A percentile compares a stretch with the other conserved stretches of the same genome.
phyloP scores from a whole-genome alignment of 2,797 vertebrate genomes.

The Tapirus indicus region DNA sequence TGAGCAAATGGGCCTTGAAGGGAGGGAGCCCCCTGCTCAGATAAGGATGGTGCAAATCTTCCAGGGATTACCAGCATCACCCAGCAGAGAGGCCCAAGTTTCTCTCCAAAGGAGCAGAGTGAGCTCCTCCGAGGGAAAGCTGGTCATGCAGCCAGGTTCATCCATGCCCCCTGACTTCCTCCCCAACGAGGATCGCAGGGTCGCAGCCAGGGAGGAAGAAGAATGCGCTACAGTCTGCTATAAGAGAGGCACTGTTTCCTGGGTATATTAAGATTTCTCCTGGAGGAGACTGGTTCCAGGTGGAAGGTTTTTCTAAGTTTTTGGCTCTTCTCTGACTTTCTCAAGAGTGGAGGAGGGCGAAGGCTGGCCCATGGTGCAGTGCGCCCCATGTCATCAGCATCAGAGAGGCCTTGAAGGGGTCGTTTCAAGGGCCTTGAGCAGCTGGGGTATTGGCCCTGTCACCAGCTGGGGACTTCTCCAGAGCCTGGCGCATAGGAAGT shows the following conservation, averaged over 20 bases:
- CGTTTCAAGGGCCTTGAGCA: background rate
- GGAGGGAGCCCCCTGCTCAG: background rate
- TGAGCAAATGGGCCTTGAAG: background rate
- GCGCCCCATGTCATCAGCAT: background rate
- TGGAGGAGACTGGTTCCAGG: background rate
- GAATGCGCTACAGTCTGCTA: background rate
- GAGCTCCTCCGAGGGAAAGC: background rate
- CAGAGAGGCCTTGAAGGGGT: background rate
- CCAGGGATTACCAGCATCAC: background rate
- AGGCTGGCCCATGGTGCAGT: background rate
- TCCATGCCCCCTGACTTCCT: background rate
- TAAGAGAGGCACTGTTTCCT: background rate
- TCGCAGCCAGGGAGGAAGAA: background rate
- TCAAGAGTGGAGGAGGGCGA: background rate
- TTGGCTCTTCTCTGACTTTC: background rate
- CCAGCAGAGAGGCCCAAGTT: background rate
- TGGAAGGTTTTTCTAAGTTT: background rate
- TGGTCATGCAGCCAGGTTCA: background rate
- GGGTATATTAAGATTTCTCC: background rate
- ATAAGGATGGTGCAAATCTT: background rate
- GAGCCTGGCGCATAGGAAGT: background rate
- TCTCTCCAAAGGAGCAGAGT: background rate
- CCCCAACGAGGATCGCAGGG: too few relatives aligned
- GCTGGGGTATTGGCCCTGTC: background rate
- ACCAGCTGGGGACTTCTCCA: background rate